Evolutionary conservation across 2,888 invertebrate species (phyloP), one percentile per base, ranked within the genome.

Genomic region (Ophonus ardosiacus): DNA sequence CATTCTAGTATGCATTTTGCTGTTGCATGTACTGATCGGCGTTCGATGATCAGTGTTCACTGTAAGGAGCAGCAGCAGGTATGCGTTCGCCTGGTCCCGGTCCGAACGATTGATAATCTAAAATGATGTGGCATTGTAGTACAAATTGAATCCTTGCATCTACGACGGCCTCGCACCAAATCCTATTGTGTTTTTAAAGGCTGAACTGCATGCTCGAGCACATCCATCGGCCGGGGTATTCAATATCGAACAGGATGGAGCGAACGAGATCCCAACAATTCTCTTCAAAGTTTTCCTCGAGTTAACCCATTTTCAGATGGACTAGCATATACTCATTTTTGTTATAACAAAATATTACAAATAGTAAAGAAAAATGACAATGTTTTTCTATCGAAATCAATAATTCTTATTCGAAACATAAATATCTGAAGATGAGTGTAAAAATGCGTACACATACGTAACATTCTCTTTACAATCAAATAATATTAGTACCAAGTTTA

Each of bases 71-170:
- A 74, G 7, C 71, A 74, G 18, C 43, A 74, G 71, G 71, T 74
- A 74, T 40, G 71, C 40, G 51, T 63, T n/a, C 24, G 4, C 31
- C 31, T 6, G 2, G 31, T 31, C 59, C 63, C 38, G 56, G 76
- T 65, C 61, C 80, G 43, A 80, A 40, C 79, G 80, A 85, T 80
- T 85, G 85, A 85, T 85, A 85, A 85, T 85, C 85, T 85, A 85
- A 86, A 88, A 88, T 87, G 87, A 86, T 86, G 84, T 85, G 83
- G 86, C 87, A 87, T 88, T 88, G 88, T 88, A 86, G 86, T 87
- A 85, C 86, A 88, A 87, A 88, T 88, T 88, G 87, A 87, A 88
- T 86, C 86, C 87, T 87, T 88, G 86, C 87, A 86, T 82, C 85
- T 80, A 65, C 51, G 78, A 43, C 51, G 63, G 78, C 56, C 84